Base-by-base conservation (phyloP, 1,140 invertebrate genomes). In the Scaptomyza hsui region DNA sequence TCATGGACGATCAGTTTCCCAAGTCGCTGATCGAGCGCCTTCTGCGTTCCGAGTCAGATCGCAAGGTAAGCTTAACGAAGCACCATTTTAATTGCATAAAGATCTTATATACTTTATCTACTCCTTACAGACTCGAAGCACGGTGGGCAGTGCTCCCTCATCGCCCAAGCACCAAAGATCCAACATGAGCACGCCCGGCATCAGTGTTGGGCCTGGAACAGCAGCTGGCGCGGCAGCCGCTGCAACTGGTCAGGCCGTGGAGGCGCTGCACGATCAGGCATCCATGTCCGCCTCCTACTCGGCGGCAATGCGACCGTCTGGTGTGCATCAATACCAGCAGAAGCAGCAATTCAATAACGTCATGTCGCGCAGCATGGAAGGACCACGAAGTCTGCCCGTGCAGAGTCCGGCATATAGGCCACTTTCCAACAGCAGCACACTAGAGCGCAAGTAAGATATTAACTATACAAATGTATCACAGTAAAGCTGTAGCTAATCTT, bases 131-230 rank as follows among this genome's bases (percentile, higher is more conserved):
- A 80, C 89, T 82, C 90, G 89, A 64, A 90, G 81, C 68, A 86
- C 90, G 4, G 89, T 91, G 62, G 94, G 94, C 74, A 94, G 94
- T 79, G 94, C 94, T 71, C 95, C 93, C 63, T 95, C 93, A 88
- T 95, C 93, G 92, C 93, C 94, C 92, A 93, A 94, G 91, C 82
- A 91, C 89, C 91, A 92, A 90, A 90, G 91, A 91, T 91, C 91
- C 49, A 90, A 91, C 45, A 91, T 90, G 75, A 91, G 90, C 64
- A 91, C 91, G 45, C 91, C 91, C 1, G 90, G 90, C 16, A 83
- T 89, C 3, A 78, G 82, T 47, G 65, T 89, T 18, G 78, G 75
- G 7, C 81, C 86, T 3, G 75, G 77, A 13, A 77, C 86, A 4
- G 59, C 77, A 12, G 68, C 75, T 1, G 77, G 68, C 1, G 45